Conservation (phyloP, 2,113 vertebrate genomes). For the Procapra przewalskii region DNA sequence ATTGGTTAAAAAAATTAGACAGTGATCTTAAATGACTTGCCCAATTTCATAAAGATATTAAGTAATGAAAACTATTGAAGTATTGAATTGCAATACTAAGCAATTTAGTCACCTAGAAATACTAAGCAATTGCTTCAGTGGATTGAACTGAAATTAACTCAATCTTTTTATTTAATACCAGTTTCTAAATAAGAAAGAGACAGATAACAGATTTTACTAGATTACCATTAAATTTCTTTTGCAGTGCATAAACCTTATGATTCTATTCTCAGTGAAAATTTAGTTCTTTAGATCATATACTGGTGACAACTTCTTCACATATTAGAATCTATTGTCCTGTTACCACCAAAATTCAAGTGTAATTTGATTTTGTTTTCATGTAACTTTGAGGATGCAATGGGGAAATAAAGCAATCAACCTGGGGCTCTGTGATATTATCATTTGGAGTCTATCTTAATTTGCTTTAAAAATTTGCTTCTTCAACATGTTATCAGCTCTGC, state of each 20-base stretch:
- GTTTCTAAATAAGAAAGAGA: background rate
- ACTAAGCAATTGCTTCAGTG: background rate
- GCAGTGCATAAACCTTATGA: background rate
- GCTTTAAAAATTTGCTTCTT: conserved; percentile 9
- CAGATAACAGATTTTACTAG: background rate
- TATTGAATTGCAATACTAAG: no score
- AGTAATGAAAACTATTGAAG: background rate
- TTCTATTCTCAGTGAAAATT: conserved; percentile 16
- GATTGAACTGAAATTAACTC: background rate
- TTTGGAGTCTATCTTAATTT: conserved; percentile 15
- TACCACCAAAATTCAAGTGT: background rate
- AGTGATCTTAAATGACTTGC: background rate
- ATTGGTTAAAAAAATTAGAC: background rate
- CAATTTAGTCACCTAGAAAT: no score
- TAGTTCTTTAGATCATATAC: background rate
- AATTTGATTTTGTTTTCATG: conserved; percentile 21
- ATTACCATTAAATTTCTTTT: background rate
- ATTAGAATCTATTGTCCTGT: conserved; percentile 31
- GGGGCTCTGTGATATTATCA: background rate
- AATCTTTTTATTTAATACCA: background rate
- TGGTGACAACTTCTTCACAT: background rate
- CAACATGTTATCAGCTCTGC: conserved; percentile 29
- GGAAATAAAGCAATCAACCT: background rate
- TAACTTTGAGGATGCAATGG: background rate
- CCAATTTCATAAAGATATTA: background rate